Base-by-base conservation (phyloP, 1,140 invertebrate genomes). In the Listronotus oregonensis region DNA sequence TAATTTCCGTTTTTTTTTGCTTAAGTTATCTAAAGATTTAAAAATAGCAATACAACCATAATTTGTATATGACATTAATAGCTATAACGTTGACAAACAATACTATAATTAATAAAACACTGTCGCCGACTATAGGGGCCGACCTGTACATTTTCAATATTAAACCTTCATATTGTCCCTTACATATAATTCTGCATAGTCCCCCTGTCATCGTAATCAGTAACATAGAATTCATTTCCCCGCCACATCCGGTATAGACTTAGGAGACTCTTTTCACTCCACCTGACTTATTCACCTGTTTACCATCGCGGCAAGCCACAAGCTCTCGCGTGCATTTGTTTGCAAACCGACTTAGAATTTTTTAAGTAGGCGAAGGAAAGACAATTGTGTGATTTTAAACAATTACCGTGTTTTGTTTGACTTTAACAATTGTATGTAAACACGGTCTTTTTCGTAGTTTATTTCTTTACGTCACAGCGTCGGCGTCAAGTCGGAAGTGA, bases 201-300 rank as follows among this genome's bases (percentile, higher is more conserved):
- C 21, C 49, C 15, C 44, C 21, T 31, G 21, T 52, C 50, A 15
- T 39, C 32, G 50, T 52, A 40, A 56, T 32, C 34, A 39, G 14
- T 46, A 58, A 34, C 40, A 62, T 49, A 52, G 47, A 44, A 49
- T 54, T 52, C 34, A 64, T 50, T 68, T 66, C 69, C 66, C 69
- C 69, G 67, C 69, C 69, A 68, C 69, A 71, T 71, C 69, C 69
- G 66, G 69, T 61, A 58, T 59, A 42, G 40, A 49, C 34, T 42
- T 44, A 37, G 52, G 44, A 58, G 46, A 65, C 51, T 44, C 21
- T 44, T 65, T 68, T 66, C 62, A 58, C 42, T 70, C 65, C 68
- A 71, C 66, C 69, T 71, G 69, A 68, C 66, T 71, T 67, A 67
- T 69, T 71, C 69, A 71, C 69, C 69, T 71, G 69, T 68, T 65